Conservation (phyloP, 2,113 vertebrate genomes). For the Lota lota region DNA sequence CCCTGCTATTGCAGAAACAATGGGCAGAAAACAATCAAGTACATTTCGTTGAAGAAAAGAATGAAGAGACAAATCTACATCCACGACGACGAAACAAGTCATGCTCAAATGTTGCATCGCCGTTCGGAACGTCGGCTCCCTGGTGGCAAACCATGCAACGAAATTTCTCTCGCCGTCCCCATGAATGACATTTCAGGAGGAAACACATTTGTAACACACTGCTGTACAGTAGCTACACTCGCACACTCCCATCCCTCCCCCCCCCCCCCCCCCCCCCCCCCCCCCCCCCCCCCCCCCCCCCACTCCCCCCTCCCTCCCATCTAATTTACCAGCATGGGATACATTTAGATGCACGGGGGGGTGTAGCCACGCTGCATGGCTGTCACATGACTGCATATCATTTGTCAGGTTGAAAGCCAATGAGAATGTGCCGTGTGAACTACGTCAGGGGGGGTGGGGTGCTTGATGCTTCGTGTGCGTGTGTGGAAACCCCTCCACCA, state of each 20-base stretch:
- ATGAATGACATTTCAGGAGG: slow-evolving; percentile 61
- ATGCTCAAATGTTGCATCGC: too few species aligned
- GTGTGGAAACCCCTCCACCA: neutral
- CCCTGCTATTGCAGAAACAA: slow-evolving; percentile 48
- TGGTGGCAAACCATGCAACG: too few species aligned
- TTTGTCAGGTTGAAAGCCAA: slow-evolving; percentile 50
- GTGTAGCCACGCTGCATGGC: slow-evolving; percentile 42
- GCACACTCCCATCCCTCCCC: slow-evolving; percentile 20
- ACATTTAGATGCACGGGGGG: slow-evolving; percentile 46
- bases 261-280: slow-evolving; percentile 16
- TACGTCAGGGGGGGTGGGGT: slow-evolving; percentile 65
- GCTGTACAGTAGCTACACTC: slow-evolving; percentile 55
- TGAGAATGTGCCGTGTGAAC: slow-evolving; percentile 34
- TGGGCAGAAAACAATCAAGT: neutral
- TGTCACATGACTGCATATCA: slow-evolving; percentile 59
- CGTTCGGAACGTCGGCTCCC: too few species aligned
- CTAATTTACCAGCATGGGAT: slow-evolving; percentile 53
- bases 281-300: slow-evolving; percentile 9
- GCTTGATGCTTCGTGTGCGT: slow-evolving; percentile 5
- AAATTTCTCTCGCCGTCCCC: slow-evolving; percentile 36
- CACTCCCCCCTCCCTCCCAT: slow-evolving; percentile 18
- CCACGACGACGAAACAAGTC: neutral
- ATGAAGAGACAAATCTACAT: too few species aligned
- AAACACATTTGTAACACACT: slow-evolving; percentile 50
- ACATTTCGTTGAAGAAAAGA: neutral